Base-by-base conservation (phyloP, 1,140 invertebrate genomes). In the Potamilus streckersoni region DNA sequence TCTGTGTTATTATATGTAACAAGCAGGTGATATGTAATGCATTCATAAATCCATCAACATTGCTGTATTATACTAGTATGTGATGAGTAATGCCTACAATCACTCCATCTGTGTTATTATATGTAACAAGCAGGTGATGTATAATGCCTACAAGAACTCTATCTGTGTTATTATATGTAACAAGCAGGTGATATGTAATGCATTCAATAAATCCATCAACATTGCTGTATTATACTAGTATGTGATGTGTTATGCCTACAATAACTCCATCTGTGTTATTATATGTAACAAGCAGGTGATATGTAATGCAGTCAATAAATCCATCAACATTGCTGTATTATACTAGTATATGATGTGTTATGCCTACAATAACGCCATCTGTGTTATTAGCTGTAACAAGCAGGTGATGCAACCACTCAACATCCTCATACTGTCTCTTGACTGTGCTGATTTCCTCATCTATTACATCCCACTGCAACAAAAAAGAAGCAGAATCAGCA, bases 401-500 rank as follows among this genome's bases (percentile, higher is more conserved):
- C 74, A 85, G 89, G 72, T 90, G 90, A n/a, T 90, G 86, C 20
- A 90, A 73, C 83, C 89, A 90, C 77, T 89, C 88, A 77, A 90
- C 85, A 80, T 90, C 89, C 79, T 89, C 90, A 84, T 86, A 90
- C 38, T 86, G 79, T 55, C 90, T 76, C 74, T 82, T 74, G 56
- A 90, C 76, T 57, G 83, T 59, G 63, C 78, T 76, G 23, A 76
- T 73, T 71, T 70, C 72, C 57, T 55, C 73, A 67, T 78, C 75
- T 49, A 6, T 49, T 20, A 56, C 75, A 69, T 77, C 75, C 75
- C 75, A 77, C 75, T 77, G 65, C 13, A 68, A n/a, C 38, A 49
- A 49, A 49, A 8, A 11, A 49, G 6, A 49, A 8, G 38, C 6
- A 49, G 38, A 49, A 49, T 49, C 38, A 49, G 6, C 38, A 49